Percentiles rank a stretch among this genome's conserved stretches.
These are phyloP conservation scores for Rhinophrynus dorsalis DNA, from an alignment of 2,797 vertebrate genomes.

Conservation along the genomic window DNA sequence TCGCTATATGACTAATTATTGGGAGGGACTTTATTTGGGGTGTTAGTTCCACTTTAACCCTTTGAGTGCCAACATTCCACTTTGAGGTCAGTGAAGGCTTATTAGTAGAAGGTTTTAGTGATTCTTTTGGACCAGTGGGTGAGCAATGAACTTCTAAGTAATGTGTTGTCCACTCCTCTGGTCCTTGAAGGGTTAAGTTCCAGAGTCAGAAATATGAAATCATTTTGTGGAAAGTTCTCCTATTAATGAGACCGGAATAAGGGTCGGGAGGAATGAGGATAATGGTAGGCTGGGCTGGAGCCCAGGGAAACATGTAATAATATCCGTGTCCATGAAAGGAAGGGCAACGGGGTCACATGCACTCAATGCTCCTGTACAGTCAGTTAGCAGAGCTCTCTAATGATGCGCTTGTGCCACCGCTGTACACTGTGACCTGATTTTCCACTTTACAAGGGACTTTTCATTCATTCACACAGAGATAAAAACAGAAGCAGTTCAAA, in stretches of 20 bases:
- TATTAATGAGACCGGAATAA: slow-evolving; percentile 13
- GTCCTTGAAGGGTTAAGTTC: too few relatives aligned
- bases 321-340: slow-evolving; percentile 9
- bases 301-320: slow-evolving; percentile 34
- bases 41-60: too few relatives aligned
- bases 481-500: neutral
- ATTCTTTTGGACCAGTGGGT: too few relatives aligned
- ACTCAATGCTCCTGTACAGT: slow-evolving; percentile 15
- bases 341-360: slow-evolving; percentile 12
- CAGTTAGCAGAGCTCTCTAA: slow-evolving; percentile 16
- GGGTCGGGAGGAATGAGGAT: slow-evolving; percentile 12
- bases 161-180: too few relatives aligned
- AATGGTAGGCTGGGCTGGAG: slow-evolving; percentile 24
- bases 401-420: slow-evolving; percentile 29
- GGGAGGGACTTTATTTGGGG: too few relatives aligned
- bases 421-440: slow-evolving; percentile 16
- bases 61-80: too few relatives aligned
- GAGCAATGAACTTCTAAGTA: too few relatives aligned
- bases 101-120: too few relatives aligned
- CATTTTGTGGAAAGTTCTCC: neutral
- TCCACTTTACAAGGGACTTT: slow-evolving; percentile 41
- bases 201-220: too few relatives aligned
- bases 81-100: too few relatives aligned
- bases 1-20: too few relatives aligned
- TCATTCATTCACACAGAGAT: neutral